Base-by-base conservation (phyloP, 2,113 vertebrate species). In the Monarcha castaneiventris region DNA sequence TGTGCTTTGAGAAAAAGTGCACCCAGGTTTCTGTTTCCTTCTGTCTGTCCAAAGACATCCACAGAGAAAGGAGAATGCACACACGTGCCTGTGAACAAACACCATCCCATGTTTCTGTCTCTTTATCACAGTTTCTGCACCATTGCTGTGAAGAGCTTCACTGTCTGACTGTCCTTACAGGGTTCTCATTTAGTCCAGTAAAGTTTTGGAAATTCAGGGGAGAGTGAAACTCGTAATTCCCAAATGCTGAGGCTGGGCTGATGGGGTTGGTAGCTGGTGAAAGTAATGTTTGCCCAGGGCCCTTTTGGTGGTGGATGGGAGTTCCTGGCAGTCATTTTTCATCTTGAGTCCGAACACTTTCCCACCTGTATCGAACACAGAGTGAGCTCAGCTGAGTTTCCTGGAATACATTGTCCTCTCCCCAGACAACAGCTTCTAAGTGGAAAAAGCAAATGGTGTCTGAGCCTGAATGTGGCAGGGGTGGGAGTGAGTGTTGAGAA, bases 291-390 rank as follows among this genome's bases (percentile, higher is more conserved):
- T 64, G 55, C 30, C 37, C 25, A 49, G 54, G 54, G 37, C 37
- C 68, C 32, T 48, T 73, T 21, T 66, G 71, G 27, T 33, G 62
- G 19, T 74, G 35, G 46, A 6, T 15, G n/a, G 44, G 68, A 46
- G 48, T 6, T 90, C 49, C 43, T 58, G 33, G 43, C n/a, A 35
- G 39, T 73, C 23, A 32, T 62, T 75, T 72, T 61, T 30, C 27
- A 75, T 48, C 66, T 17, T 30, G 51, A 82, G 14, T 27, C 35
- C 39, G 59, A 75, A 48, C 32, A 7, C 13, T 1, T 84, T 25
- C 74, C 23, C 27, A 64, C 19, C 46, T n/a, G 6, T 26, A 21
- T 55, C 0, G 0, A 48, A 15, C 3, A 18, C 16, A 37, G n/a
- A 16, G 19, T 19, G 48, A 61, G 26, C 86, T 75, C 30, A n/a